Base-by-base conservation (phyloP, 1,140 invertebrate genomes). In the Bombus terrestris region DNA sequence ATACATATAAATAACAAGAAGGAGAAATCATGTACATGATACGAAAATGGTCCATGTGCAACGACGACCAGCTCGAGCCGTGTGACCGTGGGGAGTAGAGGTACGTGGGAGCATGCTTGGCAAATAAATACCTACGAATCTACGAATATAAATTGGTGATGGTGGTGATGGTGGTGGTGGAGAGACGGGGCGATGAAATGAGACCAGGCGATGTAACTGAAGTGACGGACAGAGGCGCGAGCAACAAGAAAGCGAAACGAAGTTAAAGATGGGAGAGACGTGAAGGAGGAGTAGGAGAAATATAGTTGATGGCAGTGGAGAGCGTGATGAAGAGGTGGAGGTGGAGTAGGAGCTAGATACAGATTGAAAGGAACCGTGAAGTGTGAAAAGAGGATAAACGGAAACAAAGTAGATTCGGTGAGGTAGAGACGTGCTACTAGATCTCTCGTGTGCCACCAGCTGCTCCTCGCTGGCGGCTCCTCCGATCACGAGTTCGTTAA, bases 61-160 rank as follows among this genome's bases (percentile, higher is more conserved):
- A 68, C 64, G 75, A 47, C 78, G 68, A 8, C 15, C 72, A n/a
- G 81, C 25, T 66, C 53, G 59, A 41, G 37, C 37, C 59, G 47
- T 53, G 18, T 43, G 68, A 68, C 62, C 59, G 62, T 68, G 4
- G 41, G 59, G 64, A 43, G 59, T 73, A 43, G 32, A n/a, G 47
- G 47, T 53, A 57, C 73, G 74, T 47, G 64, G 35, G 53, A 57
- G 72, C 25, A 47, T 57, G 37, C 64, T 88, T 95, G 94, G 15
- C 93, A 53, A 91, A 91, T 96, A 96, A 80, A 96, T 95, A 89
- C 94, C 94, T 85, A 93, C 86, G 64, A 71, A 79, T 53, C 73
- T 71, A 72, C 75, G 71, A 71, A 39, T 72, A 81, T 82, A 89
- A 83, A 66, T 75, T 8, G 74, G 28, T 85, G 78, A 84, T 1